Conservation (phyloP, 1,140 invertebrate genomes). For the Orchesella cincta region DNA sequence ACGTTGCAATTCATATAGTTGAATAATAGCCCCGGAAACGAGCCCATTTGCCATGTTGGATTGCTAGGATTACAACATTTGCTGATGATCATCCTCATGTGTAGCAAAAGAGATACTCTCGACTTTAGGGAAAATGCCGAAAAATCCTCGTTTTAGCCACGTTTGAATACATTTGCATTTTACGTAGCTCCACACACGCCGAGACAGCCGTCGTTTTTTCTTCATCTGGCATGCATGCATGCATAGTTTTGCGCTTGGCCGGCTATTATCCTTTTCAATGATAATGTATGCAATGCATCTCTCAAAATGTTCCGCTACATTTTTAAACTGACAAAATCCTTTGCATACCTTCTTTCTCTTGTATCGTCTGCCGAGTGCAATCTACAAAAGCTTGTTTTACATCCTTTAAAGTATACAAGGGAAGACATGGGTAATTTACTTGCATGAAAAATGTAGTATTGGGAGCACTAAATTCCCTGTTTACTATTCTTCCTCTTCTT, state of each 20-base stretch:
- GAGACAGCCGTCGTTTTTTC: too few relatives aligned
- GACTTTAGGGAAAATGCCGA: background rate
- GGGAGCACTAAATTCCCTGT: too few relatives aligned
- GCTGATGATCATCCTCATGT: background rate
- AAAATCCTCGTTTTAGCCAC: background rate
- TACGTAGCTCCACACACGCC: too few relatives aligned
- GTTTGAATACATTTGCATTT: background rate
- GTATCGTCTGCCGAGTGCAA: too few relatives aligned
- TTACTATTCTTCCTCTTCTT: too few relatives aligned
- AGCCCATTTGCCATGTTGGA: slow-evolving; percentile 13
- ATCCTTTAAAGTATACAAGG: background rate
- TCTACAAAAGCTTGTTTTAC: background rate
- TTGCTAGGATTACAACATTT: slow-evolving; percentile 6
- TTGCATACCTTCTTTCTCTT: background rate
- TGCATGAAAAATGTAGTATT: too few relatives aligned
- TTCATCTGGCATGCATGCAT: background rate
- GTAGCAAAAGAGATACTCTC: background rate
- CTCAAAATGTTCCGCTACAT: background rate
- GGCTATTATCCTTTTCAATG: slow-evolving; percentile 2
- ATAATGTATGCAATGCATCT: background rate
- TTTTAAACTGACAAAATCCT: background rate
- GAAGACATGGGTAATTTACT: too few relatives aligned
- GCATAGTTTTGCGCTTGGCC: background rate
- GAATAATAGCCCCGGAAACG: background rate
- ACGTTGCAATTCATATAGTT: slow-evolving; percentile 7